Evolutionary conservation across 2,888 invertebrate genomes (phyloP).

Genomic region (Lasioglossum leucozonium): DNA sequence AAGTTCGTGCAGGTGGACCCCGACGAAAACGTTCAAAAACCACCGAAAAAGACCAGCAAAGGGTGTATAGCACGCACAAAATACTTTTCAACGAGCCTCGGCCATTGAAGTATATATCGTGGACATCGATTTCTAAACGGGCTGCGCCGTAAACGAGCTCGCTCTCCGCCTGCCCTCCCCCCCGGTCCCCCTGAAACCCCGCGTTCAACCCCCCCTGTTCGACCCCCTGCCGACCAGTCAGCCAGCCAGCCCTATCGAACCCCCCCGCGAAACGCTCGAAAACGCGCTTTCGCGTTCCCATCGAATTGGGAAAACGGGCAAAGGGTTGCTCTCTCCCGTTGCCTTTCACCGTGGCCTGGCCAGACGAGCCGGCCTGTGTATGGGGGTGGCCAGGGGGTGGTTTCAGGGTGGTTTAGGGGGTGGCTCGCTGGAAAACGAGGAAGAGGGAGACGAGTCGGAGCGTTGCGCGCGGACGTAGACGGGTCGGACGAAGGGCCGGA

Average conservation of each 20-base stretch:
- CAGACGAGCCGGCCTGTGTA: slow-evolving; percentile 51
- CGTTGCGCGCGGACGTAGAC: slow-evolving; percentile 24
- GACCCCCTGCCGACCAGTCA: slow-evolving; percentile 42
- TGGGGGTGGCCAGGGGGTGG: not conserved
- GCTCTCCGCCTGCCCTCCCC: slow-evolving; percentile 22
- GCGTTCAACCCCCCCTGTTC: not conserved
- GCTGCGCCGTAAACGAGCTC: slow-evolving; percentile 74
- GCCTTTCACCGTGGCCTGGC: slow-evolving; percentile 69
- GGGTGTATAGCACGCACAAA: slow-evolving; percentile 16
- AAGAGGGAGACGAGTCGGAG: slow-evolving; percentile 38
- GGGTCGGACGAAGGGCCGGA: slow-evolving; percentile 42
- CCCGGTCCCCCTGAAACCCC: not conserved
- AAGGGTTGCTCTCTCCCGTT: slow-evolving; percentile 73
- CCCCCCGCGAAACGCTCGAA: slow-evolving; percentile 69
- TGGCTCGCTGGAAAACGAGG: slow-evolving; percentile 27
- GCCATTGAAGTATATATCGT: slow-evolving; percentile 43
- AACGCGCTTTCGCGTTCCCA: slow-evolving; percentile 75
- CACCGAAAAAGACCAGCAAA: slow-evolving; percentile 11
- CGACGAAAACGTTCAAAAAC: not conserved
- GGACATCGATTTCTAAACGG: slow-evolving; percentile 76
- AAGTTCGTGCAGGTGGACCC: not conserved
- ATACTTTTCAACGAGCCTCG: slow-evolving; percentile 36
- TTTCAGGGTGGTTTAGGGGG: not conserved
- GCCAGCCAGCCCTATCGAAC: slow-evolving; percentile 32
- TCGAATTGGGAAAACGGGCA: slow-evolving; percentile 76